Evolutionary conservation across 2,113 vertebrate genomes (phyloP).

Genomic region (Erinaceus europaeus): DNA sequence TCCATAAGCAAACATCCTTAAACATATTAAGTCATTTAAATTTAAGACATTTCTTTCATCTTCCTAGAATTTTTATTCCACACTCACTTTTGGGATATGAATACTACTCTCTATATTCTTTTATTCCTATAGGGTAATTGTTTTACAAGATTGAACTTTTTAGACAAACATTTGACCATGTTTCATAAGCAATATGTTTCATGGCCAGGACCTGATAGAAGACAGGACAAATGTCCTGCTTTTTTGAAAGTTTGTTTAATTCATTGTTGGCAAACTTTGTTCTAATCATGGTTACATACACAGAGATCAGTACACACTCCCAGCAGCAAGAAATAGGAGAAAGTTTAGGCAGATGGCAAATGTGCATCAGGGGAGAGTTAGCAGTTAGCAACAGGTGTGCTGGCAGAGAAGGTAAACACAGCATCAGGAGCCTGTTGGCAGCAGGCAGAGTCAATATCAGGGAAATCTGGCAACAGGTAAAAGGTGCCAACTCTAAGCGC

Average conservation of each 20-base stretch:
- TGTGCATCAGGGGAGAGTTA: slow-evolving; percentile 45
- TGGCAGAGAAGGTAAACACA: slow-evolving; percentile 31
- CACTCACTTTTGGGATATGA: not conserved
- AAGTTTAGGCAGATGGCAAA: slow-evolving; percentile 67
- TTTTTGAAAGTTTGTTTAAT: slow-evolving; percentile 19
- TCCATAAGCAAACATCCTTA: slow-evolving; percentile 13
- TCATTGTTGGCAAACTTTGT: not conserved
- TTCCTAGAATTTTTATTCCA: slow-evolving; percentile 11
- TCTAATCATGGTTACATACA: not conserved
- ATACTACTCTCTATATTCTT: not conserved
- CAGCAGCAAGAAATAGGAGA: slow-evolving; percentile 24
- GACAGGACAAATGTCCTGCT: not conserved
- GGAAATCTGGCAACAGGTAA: slow-evolving; percentile 44
- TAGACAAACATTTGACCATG: not conserved
- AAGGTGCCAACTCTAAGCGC: not conserved
- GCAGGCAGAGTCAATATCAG: slow-evolving; percentile 40
- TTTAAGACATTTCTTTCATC: not conserved
- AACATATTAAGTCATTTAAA: slow-evolving; percentile 38
- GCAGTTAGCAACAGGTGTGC: slow-evolving; percentile 69
- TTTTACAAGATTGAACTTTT: not conserved
- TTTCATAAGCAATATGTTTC: not conserved
- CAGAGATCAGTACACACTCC: not conserved
- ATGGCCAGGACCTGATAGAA: not conserved
- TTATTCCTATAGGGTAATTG: not conserved
- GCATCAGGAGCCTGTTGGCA: slow-evolving; percentile 51